Base-by-base conservation (phyloP, 2,797 vertebrate species). In the Lindbergichthys nudifrons region DNA sequence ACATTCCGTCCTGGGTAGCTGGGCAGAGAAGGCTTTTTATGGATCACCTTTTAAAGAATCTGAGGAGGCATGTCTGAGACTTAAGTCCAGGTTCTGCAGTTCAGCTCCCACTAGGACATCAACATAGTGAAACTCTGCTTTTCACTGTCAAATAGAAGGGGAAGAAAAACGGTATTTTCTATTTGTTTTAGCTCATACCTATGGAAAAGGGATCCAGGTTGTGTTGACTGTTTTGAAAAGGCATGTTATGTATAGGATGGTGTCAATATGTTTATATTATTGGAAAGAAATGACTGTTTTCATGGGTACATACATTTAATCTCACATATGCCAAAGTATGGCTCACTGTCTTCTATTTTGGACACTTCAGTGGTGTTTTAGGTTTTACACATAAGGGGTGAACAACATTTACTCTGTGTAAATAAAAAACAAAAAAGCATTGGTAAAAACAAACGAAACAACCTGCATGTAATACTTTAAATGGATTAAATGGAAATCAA, bases 1-100 rank as follows among this genome's bases (percentile, higher is more conserved):
- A 43, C 65, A 46, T 68, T 86, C 65, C 85, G 65, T 84, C 39
- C 72, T 58, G 45, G 39, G 72, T 71, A 62, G 41, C 73, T 64
- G 54, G 76, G 84, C 23, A 85, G 48, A 82, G 77, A 75, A 64
- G 18, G 42, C 46, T 56, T 62, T 23, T 36, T 23, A 59, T 57
- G 19, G 36, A 60, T 62, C 9, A 64, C 39, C 30, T 48, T 63
- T 56, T 53, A 30, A 36, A 66, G 26, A 71, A 66, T 51, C 62
- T 50, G 65, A 16, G 10, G 54, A 70, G 26, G 5, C 16, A 57
- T 76, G 77, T 77, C 43, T 70, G 42, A 74, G 11, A 46, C 42
- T 75, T 65, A 15, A 36, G 30, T 47, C 43, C 19, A 64, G 9
- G 39, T 39, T 61, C 18, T 65, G 57, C 32, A 59, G 19, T 46